Percentiles rank a stretch among this genome's conserved stretches.
These are phyloP conservation scores for Muricea muricata DNA, from an alignment of 92 coral and sea anemone species.

Conservation along the genomic window DNA sequence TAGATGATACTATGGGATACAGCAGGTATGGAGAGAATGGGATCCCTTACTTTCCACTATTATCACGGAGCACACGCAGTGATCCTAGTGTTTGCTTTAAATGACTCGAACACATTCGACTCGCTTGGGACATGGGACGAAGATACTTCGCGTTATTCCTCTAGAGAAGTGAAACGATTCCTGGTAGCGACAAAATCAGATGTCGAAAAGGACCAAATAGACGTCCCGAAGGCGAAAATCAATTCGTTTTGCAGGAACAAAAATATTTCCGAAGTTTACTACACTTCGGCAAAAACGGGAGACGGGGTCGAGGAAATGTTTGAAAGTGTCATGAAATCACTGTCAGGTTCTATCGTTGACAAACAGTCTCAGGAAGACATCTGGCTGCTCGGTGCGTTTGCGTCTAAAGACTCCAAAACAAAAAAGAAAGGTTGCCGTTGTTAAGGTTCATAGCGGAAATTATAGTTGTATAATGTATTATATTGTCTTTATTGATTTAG, in stretches of 20 bases:
- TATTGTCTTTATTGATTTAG: neutral
- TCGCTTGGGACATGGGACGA: slow-evolving; percentile 84
- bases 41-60: slow-evolving; percentile 93
- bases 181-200: slow-evolving; percentile 88
- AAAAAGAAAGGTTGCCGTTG: neutral
- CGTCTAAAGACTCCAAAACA: neutral
- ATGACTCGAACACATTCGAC: slow-evolving; percentile 83
- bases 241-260: slow-evolving; percentile 73
- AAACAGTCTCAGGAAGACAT: slow-evolving; percentile 1
- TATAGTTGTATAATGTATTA: neutral
- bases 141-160: slow-evolving; percentile 77
- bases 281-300: slow-evolving; percentile 90
- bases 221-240: slow-evolving; percentile 68
- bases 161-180: slow-evolving; percentile 75
- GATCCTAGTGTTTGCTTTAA: slow-evolving; percentile 77
- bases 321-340: slow-evolving; percentile 54
- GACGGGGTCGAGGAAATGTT: slow-evolving; percentile 79
- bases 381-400: slow-evolving; percentile 18
- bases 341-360: neutral
- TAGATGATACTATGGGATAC: slow-evolving; percentile 99
- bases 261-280: slow-evolving; percentile 67
- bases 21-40: slow-evolving; percentile 96
- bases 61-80: slow-evolving; percentile 93
- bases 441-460: neutral
- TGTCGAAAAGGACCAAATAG: slow-evolving; percentile 60